Evolutionary conservation across 2,797 vertebrate species (phyloP), one percentile per base, ranked within the genome.

Genomic region (Heteromormyrus szaboi): DNA sequence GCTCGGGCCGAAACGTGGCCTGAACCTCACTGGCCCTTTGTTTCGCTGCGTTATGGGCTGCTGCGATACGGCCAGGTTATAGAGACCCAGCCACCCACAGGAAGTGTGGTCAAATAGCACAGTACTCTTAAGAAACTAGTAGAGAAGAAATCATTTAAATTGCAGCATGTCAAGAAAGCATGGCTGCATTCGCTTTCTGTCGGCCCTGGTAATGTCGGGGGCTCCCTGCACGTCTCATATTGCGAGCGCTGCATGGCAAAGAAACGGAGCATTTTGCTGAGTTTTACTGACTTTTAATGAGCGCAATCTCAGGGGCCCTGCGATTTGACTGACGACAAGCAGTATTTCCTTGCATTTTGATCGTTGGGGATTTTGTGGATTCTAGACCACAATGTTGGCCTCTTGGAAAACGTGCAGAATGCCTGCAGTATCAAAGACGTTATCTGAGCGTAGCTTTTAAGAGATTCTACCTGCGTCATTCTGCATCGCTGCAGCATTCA

Each of bases 201-300:
- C 8, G 1, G 41, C n/a, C 29, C 65, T 37, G 65, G 29, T 12
- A 72, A 84, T 84, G 25, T 84, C 11, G 9, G n/a, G 65, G 29
- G 65, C 14, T 22, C 48, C n/a, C 17, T 84, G 25, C 1, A 7
- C 3, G 25, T 51, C 51, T 84, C 48, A 22, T 51, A 48, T 29
- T 48, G 25, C 12, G 19, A 84, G 25, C 46, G 25, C n/a, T 11
- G 46, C 41, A 51, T 84, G 48, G 81, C 9, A 84, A 50, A 48
- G 41, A 46, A 83, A 83, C 14, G 11, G 17, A 2, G 19, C 41
- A 83, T 84, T 84, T 84, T 84, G 19, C 44, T 51, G 44, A 51
- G 46, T 84, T 84, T 84, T 51, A 84, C 81, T 48, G 81, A n/a
- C 44, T 84, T 84, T 48, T 84, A 84, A 48, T 12, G 48, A 48